Conservation (phyloP, 2,113 vertebrate species). For the Phrynosoma blainvillii region DNA sequence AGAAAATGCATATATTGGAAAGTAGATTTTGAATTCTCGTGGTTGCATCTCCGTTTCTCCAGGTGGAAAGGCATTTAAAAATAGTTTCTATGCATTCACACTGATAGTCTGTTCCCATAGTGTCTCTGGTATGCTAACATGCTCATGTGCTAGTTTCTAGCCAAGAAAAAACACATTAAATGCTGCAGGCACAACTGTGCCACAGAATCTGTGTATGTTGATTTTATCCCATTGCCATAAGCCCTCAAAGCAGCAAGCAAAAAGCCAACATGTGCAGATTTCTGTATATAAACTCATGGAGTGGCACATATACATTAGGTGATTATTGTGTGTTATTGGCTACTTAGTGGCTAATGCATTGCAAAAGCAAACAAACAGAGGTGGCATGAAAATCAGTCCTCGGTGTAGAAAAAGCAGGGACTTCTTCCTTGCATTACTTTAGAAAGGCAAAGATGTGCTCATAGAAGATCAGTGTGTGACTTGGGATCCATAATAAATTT, state of each 20-base stretch:
- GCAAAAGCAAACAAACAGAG: neutral
- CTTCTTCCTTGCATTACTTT: neutral
- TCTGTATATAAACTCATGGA: neutral
- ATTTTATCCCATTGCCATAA: neutral
- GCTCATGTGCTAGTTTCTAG: neutral
- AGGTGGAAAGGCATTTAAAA: neutral
- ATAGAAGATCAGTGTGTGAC: neutral
- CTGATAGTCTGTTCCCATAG: neutral
- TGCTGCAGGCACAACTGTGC: neutral
- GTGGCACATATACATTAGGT: neutral
- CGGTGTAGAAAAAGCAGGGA: neutral
- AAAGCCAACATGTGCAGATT: neutral
- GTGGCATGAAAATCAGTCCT: neutral
- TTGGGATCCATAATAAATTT: neutral
- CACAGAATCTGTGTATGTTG: neutral
- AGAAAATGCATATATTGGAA: neutral
- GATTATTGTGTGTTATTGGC: neutral
- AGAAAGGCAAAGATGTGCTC: neutral
- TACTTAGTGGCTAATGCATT: neutral
- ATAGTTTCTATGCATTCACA: neutral
- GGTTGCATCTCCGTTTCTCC: neutral
- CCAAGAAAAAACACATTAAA: neutral
- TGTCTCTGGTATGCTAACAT: neutral
- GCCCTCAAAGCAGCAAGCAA: neutral
- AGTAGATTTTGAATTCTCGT: neutral